Evolutionary conservation across 2,888 invertebrate species (phyloP), one percentile per base, ranked within the genome.

Genomic region (Acronicta alni): DNA sequence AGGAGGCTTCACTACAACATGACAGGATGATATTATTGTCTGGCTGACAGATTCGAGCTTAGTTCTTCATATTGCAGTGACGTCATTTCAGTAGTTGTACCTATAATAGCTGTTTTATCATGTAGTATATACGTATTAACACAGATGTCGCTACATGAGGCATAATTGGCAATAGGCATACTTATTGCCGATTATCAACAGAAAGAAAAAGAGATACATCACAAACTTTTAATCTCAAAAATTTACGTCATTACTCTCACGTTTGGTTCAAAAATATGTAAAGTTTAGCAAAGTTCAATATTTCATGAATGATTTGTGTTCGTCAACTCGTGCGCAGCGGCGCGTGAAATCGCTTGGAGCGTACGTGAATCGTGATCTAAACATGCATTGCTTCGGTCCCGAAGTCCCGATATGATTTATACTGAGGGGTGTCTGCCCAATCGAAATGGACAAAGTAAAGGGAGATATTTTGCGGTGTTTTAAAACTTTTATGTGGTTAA

Each of bases 281-380:
- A 67, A 58, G 47, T 67, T 62, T 45, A 67, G 60, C 58, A 44
- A 58, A 67, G 67, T 64, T 65, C 64, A 68, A 67, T 60, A 71
- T 60, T 72, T 68, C 59, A 56, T 57, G 57, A 66, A 70, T 72
- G 60, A 72, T 70, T 67, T 70, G 61, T 64, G 69, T 61, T 59
- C 48, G 53, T 64, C 61, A 72, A 74, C 72, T 72, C 72, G 49
- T 61, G 72, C 76, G 76, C 75, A 74, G 46, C 62, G 72, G 66
- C 16, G 44, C 57, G 63, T 67, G 76, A 76, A 76, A 76, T 76
- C 60, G 68, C 46, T 57, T 47, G 57, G 30, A 55, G 58, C 56
- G 57, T 56, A 64, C 72, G 70, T 62, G 75, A 38, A 49, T 67
- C 49, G 57, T 49, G 59, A 57, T 57, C 65, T 65, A 65, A 71